Percentiles rank a stretch among this genome's conserved stretches.
phyloP scores from a whole-genome alignment of 2,888 invertebrate species.

The Sepioteuthis lessoniana region DNA sequence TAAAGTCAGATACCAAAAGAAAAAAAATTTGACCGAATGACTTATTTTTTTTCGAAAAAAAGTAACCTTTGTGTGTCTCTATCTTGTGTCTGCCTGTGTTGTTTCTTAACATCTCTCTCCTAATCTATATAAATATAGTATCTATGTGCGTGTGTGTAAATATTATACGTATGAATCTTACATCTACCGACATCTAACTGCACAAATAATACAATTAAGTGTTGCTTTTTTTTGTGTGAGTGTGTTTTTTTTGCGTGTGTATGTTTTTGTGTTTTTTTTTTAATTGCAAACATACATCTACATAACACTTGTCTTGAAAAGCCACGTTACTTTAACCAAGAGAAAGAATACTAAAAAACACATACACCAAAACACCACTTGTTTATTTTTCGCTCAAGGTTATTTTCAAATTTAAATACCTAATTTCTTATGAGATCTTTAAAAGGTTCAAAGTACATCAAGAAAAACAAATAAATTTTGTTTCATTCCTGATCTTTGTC shows the following conservation, averaged over 20 bases:
- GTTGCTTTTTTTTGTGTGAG: too few species aligned
- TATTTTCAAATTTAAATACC: neutral
- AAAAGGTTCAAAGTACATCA: neutral
- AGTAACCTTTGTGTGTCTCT: neutral
- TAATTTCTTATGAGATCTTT: neutral
- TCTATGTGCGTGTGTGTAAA: neutral
- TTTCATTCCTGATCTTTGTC: neutral
- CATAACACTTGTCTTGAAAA: neutral
- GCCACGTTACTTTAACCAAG: neutral
- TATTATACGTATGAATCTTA: conserved; percentile 25
- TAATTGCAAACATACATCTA: neutral
- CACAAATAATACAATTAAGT: neutral
- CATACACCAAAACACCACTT: neutral
- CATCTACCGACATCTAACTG: neutral
- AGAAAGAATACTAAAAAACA: neutral
- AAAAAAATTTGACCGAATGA: conserved; percentile 6
- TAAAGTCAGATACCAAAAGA: neutral
- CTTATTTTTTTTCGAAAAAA: neutral
- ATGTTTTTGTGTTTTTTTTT: too few species aligned
- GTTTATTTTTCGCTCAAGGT: neutral
- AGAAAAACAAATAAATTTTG: neutral
- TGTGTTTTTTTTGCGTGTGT: too few species aligned
- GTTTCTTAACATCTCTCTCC: conserved; percentile 23
- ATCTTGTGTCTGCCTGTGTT: conserved; percentile 18
- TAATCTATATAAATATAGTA: neutral